These are phyloP conservation scores for Anagrus nilaparvatae DNA, from an alignment of 1,140 invertebrate genomes.

Conservation along the genomic window DNA sequence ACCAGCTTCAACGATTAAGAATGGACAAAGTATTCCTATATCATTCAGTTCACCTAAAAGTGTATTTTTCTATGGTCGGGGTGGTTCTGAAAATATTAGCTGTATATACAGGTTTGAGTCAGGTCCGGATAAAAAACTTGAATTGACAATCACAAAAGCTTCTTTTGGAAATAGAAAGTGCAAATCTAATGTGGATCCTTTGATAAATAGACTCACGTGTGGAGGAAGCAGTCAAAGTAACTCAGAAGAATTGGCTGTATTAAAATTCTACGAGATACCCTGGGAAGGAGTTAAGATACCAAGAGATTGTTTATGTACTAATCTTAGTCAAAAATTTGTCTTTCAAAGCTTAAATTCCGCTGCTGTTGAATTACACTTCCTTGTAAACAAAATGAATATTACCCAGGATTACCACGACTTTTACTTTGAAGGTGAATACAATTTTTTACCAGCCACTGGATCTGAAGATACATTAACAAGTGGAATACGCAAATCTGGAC, in stretches of 20 bases:
- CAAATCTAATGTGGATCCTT: conserved; percentile 51
- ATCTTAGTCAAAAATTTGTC: conserved; percentile 49
- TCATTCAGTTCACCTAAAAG: conserved; percentile 62
- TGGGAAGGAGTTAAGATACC: conserved; percentile 59
- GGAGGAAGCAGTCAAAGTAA: no score
- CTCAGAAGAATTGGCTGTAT: conserved; percentile 46
- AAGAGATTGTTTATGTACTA: conserved; percentile 65
- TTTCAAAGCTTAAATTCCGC: conserved; percentile 53
- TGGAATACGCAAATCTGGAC: conserved; percentile 12
- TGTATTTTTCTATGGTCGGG: conserved; percentile 72
- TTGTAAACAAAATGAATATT: conserved; percentile 67
- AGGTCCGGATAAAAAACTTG: conserved; percentile 52
- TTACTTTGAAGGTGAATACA: conserved; percentile 68
- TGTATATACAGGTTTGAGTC: conserved; percentile 67
- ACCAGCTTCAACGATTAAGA: conserved; percentile 18
- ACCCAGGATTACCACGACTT: conserved; percentile 72
- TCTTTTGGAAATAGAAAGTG: conserved; percentile 59
- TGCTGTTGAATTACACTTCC: conserved; percentile 61
- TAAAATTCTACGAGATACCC: conserved; percentile 62
- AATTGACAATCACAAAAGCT: conserved; percentile 52
- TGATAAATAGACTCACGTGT: conserved; percentile 57
- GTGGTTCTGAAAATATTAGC: conserved; percentile 62
- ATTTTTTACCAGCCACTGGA: conserved; percentile 46
- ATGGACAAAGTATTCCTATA: not conserved
- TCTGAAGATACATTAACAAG: conserved; percentile 14